Conservation (phyloP, 2,113 vertebrate species). For the Saguinus midas region DNA sequence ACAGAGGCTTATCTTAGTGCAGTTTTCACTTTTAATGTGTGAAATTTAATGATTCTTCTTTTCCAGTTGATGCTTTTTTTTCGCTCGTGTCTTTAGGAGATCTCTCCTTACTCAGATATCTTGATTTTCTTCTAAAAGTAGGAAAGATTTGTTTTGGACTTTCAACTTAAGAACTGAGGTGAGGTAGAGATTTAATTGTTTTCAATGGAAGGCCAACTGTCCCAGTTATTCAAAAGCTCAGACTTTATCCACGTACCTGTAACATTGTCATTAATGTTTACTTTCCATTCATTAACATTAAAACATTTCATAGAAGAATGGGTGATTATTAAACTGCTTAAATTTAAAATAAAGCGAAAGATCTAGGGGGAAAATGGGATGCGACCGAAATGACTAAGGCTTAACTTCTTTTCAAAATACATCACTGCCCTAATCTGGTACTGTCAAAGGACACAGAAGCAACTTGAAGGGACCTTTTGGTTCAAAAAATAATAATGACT, state of each 20-base stretch:
- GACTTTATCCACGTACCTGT: neutral
- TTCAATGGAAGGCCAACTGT: neutral
- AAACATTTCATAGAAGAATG: neutral
- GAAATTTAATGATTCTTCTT: neutral
- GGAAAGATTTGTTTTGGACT: neutral
- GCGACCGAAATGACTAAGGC: neutral
- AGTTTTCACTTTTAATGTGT: conserved; percentile 12
- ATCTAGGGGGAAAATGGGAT: neutral
- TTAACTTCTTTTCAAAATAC: conserved; percentile 13
- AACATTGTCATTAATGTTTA: neutral
- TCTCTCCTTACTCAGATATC: neutral
- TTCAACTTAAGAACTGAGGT: neutral
- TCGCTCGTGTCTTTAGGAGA: neutral
- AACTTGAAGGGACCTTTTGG: neutral
- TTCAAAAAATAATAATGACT: conserved; percentile 19
- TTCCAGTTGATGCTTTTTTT: neutral
- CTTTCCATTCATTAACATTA: neutral
- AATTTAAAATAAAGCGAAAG: conserved; percentile 17
- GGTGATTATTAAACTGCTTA: neutral
- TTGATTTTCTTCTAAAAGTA: neutral
- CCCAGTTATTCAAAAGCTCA: neutral
- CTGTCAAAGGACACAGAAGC: neutral
- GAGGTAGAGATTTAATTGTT: neutral
- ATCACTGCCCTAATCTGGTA: neutral
- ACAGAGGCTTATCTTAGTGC: neutral